Evolutionary conservation across 1,140 invertebrate genomes (phyloP).

Genomic region (Nymphalis io): DNA sequence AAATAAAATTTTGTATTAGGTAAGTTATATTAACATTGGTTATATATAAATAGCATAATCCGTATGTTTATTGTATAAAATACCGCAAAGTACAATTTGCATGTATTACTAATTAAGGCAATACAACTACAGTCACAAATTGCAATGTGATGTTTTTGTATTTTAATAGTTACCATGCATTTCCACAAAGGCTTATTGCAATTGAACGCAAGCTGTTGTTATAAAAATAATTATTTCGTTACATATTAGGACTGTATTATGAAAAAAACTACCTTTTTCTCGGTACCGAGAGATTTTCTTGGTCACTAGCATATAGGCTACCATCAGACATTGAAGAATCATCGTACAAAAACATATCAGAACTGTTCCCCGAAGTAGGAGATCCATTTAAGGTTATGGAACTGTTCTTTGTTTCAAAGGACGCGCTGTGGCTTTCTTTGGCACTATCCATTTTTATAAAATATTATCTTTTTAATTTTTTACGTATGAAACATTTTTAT

Average conservation of each 20-base stretch:
- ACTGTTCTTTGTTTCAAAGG: constrained; percentile 45
- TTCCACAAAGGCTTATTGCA: no score
- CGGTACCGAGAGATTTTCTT: constrained; percentile 71
- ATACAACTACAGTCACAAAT: no score
- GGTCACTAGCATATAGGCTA: constrained; percentile 74
- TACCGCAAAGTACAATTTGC: no score
- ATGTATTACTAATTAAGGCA: no score
- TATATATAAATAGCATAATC: no score
- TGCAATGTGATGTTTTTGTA: no score
- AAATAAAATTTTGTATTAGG: no score
- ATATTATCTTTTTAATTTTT: constrained; percentile 32
- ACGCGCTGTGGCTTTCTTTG: constrained; percentile 44
- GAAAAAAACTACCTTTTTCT: constrained; percentile 56
- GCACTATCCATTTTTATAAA: constrained; percentile 58
- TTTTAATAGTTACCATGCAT: no score
- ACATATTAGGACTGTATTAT: neutral
- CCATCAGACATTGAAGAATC: constrained; percentile 76
- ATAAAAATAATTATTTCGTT: no score
- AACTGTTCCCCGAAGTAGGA: constrained; percentile 61
- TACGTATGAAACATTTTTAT: neutral
- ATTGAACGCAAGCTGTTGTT: no score
- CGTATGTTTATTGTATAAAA: no score
- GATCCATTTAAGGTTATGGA: constrained; percentile 51
- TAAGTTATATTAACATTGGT: no score
- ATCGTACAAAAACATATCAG: constrained; percentile 71